Evolutionary conservation across 1,140 invertebrate species (phyloP).

Genomic region (Drosophila parabipectinata): DNA sequence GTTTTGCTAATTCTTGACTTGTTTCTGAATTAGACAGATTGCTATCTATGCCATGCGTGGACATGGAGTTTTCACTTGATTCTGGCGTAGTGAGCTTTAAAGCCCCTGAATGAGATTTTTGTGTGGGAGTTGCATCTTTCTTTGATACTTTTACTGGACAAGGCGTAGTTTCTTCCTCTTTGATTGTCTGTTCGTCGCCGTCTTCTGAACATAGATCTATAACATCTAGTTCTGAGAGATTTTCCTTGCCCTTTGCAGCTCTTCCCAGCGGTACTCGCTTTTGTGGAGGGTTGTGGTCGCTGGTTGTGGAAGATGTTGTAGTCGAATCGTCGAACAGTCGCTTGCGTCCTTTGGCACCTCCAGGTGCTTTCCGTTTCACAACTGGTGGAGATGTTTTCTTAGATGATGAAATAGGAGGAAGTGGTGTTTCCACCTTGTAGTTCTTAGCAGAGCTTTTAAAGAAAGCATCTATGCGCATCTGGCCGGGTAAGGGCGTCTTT

Average conservation of each 20-base stretch:
- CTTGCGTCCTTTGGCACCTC: conserved; percentile 49
- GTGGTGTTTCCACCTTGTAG: conserved; percentile 35
- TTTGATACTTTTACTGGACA: background rate
- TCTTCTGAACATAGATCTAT: conserved; percentile 66
- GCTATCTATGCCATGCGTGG: background rate
- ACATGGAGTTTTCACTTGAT: background rate
- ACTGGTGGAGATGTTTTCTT: background rate
- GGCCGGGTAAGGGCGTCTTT: conserved; percentile 58
- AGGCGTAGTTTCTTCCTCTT: background rate
- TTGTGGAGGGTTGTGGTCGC: background rate
- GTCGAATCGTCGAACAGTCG: conserved; percentile 55
- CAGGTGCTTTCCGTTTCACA: conserved; percentile 2
- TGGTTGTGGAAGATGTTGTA: background rate
- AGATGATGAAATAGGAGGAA: background rate
- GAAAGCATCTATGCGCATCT: conserved; percentile 66
- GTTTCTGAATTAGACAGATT: background rate
- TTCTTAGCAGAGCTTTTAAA: conserved; percentile 68
- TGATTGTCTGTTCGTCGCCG: conserved; percentile 3
- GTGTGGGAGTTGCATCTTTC: background rate
- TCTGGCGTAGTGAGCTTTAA: background rate
- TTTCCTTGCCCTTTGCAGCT: conserved; percentile 41
- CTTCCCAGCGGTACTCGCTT: conserved; percentile 46
- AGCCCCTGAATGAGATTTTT: background rate
- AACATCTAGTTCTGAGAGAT: conserved; percentile 10
- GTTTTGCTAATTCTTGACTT: background rate